Evolutionary conservation across 2,797 vertebrate species (phyloP), one percentile per base, ranked within the genome.

Genomic region (Acanthornis magna): DNA sequence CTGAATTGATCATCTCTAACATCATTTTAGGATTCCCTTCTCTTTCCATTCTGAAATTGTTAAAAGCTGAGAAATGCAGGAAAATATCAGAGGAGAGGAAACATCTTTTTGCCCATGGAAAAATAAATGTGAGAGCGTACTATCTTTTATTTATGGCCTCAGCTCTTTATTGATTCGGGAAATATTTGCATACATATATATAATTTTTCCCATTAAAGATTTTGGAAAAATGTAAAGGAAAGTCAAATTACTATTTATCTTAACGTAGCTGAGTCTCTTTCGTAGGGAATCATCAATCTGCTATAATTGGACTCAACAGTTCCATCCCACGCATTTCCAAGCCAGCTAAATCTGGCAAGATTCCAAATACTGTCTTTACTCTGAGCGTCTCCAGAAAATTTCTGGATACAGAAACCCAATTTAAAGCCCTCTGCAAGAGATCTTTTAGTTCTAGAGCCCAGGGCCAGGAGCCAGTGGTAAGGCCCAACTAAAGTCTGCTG

Each of bases 191-290:
- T 72, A 60, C 18, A 65, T 23, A 65, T 30, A 55, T 60, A 47
- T 65, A 77, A 60, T 32, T 60, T 78, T 32, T 42, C 22, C 13
- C 38, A 42, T 72, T 75, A 34, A 87, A 87, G 32, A 63, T 42
- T 90, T 86, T 48, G 25, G 34, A 67, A 95, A 89, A 94, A 90
- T 11, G 5, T 20, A 84, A 73, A 53, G 36, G 16, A 62, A 86
- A 82, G 30, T 70, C 57, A 81, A 73, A 90, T 93, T 79, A 63
- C 48, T 91, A 67, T 91, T 88, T 87, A 71, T 82, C 80, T 73
- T 53, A 76, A 71, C 6, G 2, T 91, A 80, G 80, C 61, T 79
- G 57, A 93, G 78, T 61, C 36, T 14, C 32, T 91, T 86, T 74
- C 67, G 55, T 11, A 73, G 75, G 23, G 36, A 73, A 53, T 82